These are phyloP conservation scores for Crocallis elinguaria DNA, from an alignment of 2,888 invertebrate genomes.

Conservation along the genomic window DNA sequence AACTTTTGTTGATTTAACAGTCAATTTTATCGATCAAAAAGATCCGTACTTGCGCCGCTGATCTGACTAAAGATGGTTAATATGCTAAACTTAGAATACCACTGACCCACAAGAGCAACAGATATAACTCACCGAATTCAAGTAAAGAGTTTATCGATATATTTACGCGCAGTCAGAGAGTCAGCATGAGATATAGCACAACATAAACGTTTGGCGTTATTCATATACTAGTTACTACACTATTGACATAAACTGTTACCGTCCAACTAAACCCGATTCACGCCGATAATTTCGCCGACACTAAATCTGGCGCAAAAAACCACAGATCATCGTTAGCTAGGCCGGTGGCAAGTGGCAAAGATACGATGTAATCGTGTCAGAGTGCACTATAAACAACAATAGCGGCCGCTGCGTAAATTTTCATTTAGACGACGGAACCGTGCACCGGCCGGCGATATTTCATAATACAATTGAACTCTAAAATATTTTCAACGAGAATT, in stretches of 20 bases:
- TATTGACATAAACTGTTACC: not conserved
- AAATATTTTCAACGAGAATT: slow-evolving; percentile 60
- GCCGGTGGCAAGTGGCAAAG: slow-evolving; percentile 34
- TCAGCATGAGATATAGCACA: too few relatives aligned
- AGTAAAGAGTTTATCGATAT: too few relatives aligned
- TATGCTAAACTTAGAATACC: too few relatives aligned
- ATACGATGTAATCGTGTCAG: slow-evolving; percentile 30
- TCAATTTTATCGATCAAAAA: too few relatives aligned
- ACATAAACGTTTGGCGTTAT: too few relatives aligned
- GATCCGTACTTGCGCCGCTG: too few relatives aligned
- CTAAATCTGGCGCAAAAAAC: slow-evolving; percentile 11
- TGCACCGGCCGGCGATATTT: slow-evolving; percentile 55
- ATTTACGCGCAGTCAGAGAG: too few relatives aligned
- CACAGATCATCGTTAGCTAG: slow-evolving; percentile 35
- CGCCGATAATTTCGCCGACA: not conserved
- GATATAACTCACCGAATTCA: too few relatives aligned
- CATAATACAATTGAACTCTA: slow-evolving; percentile 74
- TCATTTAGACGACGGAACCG: slow-evolving; percentile 56
- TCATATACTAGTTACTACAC: too few relatives aligned
- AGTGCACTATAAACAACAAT: slow-evolving; percentile 49
- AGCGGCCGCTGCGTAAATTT: slow-evolving; percentile 62
- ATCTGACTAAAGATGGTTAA: too few relatives aligned
- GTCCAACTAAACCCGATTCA: not conserved
- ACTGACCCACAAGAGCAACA: too few relatives aligned
- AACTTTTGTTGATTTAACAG: too few relatives aligned